These are phyloP conservation scores for Myripristis murdjan DNA, from an alignment of 2,797 vertebrate genomes.

Conservation along the genomic window DNA sequence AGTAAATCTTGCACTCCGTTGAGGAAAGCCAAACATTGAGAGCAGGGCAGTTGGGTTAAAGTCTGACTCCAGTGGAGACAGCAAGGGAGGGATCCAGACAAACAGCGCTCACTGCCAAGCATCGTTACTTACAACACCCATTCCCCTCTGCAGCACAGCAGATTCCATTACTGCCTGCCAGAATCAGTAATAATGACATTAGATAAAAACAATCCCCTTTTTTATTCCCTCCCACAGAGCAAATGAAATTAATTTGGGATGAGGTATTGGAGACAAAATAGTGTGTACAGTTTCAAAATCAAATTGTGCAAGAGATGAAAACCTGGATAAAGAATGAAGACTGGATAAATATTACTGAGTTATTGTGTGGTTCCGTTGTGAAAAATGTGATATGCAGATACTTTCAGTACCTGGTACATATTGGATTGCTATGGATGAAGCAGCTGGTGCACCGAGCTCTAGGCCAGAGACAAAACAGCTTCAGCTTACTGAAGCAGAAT, in stretches of 20 bases:
- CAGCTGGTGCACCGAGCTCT: not conserved
- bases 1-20: constrained; percentile 25
- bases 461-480: no score
- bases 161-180: constrained; percentile 63
- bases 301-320: constrained; percentile 8
- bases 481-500: no score
- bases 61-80: constrained; percentile 44
- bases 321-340: constrained; percentile 5
- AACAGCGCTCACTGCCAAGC: constrained; percentile 61
- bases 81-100: constrained; percentile 57
- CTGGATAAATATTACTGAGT: not conserved
- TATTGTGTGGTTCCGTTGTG: not conserved
- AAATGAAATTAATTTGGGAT: constrained; percentile 45
- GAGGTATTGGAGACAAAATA: constrained; percentile 34
- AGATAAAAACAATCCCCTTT: constrained; percentile 48
- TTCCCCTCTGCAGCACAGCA: constrained; percentile 31
- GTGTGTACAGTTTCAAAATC: constrained; percentile 11
- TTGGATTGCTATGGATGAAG: not conserved
- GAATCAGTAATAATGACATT: constrained; percentile 42
- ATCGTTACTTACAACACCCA: constrained; percentile 63
- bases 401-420: constrained; percentile 27
- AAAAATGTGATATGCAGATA: constrained; percentile 12
- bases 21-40: constrained; percentile 6
- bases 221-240: constrained; percentile 26
- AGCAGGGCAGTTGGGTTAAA: constrained; percentile 23